These are phyloP conservation scores for Grammomys dolichurus DNA, from an alignment of 2,113 vertebrate species.

Conservation along the genomic window DNA sequence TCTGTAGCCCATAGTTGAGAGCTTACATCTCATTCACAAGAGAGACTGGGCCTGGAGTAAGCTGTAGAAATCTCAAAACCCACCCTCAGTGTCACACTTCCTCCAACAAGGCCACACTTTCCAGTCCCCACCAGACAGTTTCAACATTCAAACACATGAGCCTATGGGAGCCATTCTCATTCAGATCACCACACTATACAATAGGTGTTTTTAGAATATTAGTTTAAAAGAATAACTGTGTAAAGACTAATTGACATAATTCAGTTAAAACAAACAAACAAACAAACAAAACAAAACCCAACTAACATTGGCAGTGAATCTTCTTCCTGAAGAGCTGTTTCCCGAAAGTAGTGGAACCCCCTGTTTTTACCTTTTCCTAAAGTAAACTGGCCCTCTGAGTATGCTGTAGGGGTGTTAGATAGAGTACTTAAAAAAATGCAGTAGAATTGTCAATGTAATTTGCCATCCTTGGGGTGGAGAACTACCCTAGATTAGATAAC, in stretches of 20 bases:
- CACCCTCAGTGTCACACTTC: background rate
- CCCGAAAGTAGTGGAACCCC: slow-evolving; percentile 42
- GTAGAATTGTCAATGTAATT: slow-evolving; percentile 58
- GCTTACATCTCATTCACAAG: background rate
- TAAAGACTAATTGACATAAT: slow-evolving; percentile 69
- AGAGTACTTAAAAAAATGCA: slow-evolving; percentile 42
- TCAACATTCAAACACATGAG: background rate
- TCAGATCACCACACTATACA: background rate
- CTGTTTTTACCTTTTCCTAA: slow-evolving; percentile 62
- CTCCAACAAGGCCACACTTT: background rate
- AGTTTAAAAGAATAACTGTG: slow-evolving; percentile 60
- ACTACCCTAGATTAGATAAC: slow-evolving; percentile 47
- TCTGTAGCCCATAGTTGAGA: background rate
- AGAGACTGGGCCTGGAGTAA: background rate
- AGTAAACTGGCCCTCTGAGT: slow-evolving; percentile 53
- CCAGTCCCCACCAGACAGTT: background rate
- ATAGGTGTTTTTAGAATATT: slow-evolving; percentile 20
- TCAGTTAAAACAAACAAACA: background rate
- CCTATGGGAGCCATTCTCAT: background rate
- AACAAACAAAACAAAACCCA: background rate
- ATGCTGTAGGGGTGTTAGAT: slow-evolving; percentile 54
- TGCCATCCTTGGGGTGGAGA: slow-evolving; percentile 38
- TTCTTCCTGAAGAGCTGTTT: slow-evolving; percentile 63
- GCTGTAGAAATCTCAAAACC: background rate
- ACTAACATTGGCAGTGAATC: slow-evolving; percentile 46